Percentiles rank a stretch among this genome's conserved stretches.
Conservation (phyloP, 35 echinoderm and acorn worm species). For the Nesometra sesokonis region DNA sequence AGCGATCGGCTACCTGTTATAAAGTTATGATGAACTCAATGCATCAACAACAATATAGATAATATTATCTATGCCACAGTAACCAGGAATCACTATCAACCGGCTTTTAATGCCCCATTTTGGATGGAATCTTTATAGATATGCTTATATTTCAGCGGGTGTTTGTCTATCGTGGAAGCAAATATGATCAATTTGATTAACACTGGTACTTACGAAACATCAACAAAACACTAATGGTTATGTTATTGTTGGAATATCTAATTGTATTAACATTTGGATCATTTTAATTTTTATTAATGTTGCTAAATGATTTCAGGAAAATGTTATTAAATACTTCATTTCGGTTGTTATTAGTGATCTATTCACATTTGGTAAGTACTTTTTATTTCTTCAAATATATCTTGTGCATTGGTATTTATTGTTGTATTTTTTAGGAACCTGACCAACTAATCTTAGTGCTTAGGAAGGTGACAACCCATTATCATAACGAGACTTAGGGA, state of each 20-base stretch:
- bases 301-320: not conserved
- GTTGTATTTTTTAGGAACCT: too few relatives aligned
- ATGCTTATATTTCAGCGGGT: not conserved
- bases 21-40: constrained; percentile 1
- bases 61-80: not conserved
- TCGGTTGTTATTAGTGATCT: not conserved
- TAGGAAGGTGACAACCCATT: too few relatives aligned
- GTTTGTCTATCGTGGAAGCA: not conserved
- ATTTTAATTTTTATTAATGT: not conserved
- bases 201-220: not conserved
- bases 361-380: not conserved
- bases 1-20: not conserved
- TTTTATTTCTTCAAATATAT: too few relatives aligned
- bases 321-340: not conserved
- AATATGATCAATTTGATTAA: not conserved
- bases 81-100: not conserved
- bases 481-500: too few relatives aligned
- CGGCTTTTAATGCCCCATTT: not conserved
- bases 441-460: too few relatives aligned
- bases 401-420: too few relatives aligned
- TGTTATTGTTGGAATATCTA: not conserved
- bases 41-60: not conserved
- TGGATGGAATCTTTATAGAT: not conserved
- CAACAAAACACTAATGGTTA: not conserved
- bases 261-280: not conserved